phyloP scores from a whole-genome alignment of 1,140 invertebrate genomes.

The Drosophila funebris region DNA sequence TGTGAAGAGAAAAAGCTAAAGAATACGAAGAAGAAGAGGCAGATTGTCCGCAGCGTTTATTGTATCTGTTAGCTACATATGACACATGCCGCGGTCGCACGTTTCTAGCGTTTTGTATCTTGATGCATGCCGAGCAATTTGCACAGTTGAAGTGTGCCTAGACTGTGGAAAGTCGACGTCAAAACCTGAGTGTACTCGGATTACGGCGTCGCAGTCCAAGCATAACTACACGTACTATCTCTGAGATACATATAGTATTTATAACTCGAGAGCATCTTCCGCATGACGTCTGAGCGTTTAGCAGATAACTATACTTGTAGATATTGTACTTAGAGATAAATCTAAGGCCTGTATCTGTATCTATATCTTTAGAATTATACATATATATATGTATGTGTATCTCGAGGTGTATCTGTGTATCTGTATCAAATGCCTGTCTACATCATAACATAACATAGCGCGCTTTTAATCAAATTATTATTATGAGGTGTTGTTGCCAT shows the following conservation, averaged over 20 bases:
- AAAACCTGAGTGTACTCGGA: constrained; percentile 53
- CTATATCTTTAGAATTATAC: no score
- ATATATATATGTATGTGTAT: constrained; percentile 2
- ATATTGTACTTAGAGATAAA: not conserved
- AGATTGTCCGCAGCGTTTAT: constrained; percentile 17
- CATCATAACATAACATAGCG: constrained; percentile 1
- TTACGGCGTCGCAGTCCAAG: constrained; percentile 63
- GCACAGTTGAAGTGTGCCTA: constrained; percentile 81
- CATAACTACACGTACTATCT: constrained; percentile 78
- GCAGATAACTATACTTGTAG: not conserved
- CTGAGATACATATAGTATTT: constrained; percentile 21
- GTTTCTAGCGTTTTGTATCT: constrained; percentile 66
- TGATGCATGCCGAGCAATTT: constrained; percentile 64
- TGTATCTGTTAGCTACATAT: constrained; percentile 64
- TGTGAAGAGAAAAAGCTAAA: constrained; percentile 7
- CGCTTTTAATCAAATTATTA: constrained; percentile 32
- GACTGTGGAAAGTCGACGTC: constrained; percentile 75
- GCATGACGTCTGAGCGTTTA: constrained; percentile 61
- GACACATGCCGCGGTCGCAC: constrained; percentile 73
- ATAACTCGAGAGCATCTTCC: constrained; percentile 61
- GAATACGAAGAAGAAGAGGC: constrained; percentile 1
- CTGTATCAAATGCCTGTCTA: not conserved
- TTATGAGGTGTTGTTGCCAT: constrained; percentile 21
- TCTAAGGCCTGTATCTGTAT: not conserved
- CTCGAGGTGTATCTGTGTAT: not conserved